phyloP scores from a whole-genome alignment of 2,888 invertebrate species.

The Drosophila melanocephala region DNA sequence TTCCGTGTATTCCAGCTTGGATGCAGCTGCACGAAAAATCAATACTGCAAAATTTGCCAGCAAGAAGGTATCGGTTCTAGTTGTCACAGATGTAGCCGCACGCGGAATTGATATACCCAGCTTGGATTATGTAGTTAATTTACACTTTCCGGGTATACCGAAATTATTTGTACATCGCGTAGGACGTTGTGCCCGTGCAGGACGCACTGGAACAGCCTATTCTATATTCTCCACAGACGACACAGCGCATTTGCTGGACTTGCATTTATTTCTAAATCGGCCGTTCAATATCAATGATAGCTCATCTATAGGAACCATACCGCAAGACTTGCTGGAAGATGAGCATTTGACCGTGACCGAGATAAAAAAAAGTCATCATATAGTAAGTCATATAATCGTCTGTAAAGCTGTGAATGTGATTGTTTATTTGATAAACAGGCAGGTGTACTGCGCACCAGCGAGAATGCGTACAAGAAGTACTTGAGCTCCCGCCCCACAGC shows the following conservation, averaged over 20 bases:
- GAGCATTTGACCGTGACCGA: constrained; percentile 91
- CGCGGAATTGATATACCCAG: constrained; percentile 98
- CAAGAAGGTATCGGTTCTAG: constrained; percentile 92
- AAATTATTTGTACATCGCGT: constrained; percentile 99
- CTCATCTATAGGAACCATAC: constrained; percentile 89
- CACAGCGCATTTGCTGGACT: constrained; percentile 95
- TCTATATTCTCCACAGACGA: constrained; percentile 97
- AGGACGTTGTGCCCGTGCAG: constrained; percentile 98
- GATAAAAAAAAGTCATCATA: constrained; percentile 91
- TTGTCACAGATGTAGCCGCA: constrained; percentile 99
- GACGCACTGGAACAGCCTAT: constrained; percentile 95
- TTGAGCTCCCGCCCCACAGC: constrained; percentile 94
- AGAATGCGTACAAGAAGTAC: constrained; percentile 97
- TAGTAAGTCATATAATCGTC: constrained; percentile 86
- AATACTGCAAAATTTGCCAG: constrained; percentile 95
- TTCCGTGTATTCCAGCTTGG: constrained; percentile 97
- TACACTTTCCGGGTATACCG: constrained; percentile 98
- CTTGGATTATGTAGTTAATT: constrained; percentile 98
- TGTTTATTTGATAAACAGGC: constrained; percentile 84
- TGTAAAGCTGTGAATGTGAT: background rate
- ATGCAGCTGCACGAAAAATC: constrained; percentile 97
- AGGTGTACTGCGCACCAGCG: constrained; percentile 90
- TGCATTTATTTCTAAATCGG: constrained; percentile 96
- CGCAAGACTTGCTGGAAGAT: constrained; percentile 93
- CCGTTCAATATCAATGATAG: constrained; percentile 87